Conservation (phyloP, 2,888 invertebrate genomes). For the Drosophila rellima region DNA sequence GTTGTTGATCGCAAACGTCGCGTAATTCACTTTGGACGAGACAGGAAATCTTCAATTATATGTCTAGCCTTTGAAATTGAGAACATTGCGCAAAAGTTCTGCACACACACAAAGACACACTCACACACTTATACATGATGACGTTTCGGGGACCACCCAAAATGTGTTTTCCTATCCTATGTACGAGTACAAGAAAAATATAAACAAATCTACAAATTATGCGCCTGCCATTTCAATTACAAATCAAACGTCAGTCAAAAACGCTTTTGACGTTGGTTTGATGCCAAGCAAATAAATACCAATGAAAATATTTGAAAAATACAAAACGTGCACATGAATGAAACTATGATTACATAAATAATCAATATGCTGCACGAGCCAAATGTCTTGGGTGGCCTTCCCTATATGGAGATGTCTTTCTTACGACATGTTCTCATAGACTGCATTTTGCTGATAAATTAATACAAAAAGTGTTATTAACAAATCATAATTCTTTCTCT, state of each 20-base stretch:
- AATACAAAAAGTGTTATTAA: not conserved
- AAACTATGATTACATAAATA: conserved; percentile 54
- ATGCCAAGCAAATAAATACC: conserved; percentile 47
- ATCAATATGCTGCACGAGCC: conserved; percentile 30
- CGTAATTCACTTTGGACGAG: conserved; percentile 34
- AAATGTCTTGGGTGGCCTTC: conserved; percentile 22
- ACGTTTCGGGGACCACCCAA: conserved; percentile 63
- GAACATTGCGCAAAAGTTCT: conserved; percentile 36
- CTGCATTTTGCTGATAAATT: not conserved
- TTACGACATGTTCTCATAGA: not conserved
- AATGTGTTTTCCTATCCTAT: conserved; percentile 32
- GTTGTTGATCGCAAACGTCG: conserved; percentile 24
- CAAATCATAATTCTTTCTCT: not conserved
- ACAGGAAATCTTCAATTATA: conserved; percentile 77
- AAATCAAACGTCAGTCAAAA: conserved; percentile 74
- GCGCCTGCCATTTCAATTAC: conserved; percentile 68
- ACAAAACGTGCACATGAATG: conserved; percentile 38
- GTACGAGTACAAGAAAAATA: conserved; percentile 15
- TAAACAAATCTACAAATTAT: conserved; percentile 61
- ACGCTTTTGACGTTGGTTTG: conserved; percentile 44
- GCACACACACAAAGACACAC: not conserved
- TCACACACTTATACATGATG: not conserved
- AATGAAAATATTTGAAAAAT: conserved; percentile 49
- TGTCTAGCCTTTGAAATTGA: conserved; percentile 64
- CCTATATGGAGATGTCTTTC: not conserved